Base-by-base conservation (phyloP, 2,888 invertebrate species). In the Priocnemis perturbator region DNA sequence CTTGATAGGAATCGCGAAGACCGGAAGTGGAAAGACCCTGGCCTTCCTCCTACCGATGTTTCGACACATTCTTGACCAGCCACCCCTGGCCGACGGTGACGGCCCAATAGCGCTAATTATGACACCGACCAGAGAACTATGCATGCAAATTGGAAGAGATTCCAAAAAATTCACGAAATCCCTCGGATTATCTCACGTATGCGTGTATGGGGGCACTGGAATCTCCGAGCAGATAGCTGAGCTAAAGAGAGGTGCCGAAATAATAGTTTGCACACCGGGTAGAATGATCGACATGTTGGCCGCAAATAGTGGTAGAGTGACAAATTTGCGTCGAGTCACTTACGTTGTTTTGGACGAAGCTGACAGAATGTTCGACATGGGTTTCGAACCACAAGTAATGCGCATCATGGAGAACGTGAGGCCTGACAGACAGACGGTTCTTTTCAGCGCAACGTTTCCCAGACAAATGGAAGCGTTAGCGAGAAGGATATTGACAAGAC, bases 201-300 rank as follows among this genome's bases (percentile, higher is more conserved):
- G 98, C 86, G 99, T 99, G 0, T 99, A 99, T 85, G 99, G 99
- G 15, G 99, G 99, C 3, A 99, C 99, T 0, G 99, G 98, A 0
- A 97, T 97, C 75, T 97, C 97, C 0, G 97, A 97, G 88, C 96
- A 96, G 91, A 98, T 98, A 81, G 98, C 98, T 0, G 98, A 98
- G 88, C 87, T 99, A 73, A 99, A 98, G 88, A 93, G 98, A 50
- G 99, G 98, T 3, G 97, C 98, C 0, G 98, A 99, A 90, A 97
- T 99, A 79, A 97, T 99, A 79, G 99, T 99, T 0, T 99, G 99
- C 86, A 99, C 99, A 0, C 99, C 99, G 0, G 99, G 99, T 0
- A 92, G 99, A 58, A 99, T 99, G 99, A 99, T 99, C 73, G 99
- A 99, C 90, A 99, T 99, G 98, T 89, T 99, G 79, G 98, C 99